A percentile compares a stretch with the other conserved stretches of the same genome.
These are phyloP conservation scores for Heliconius himera DNA, from an alignment of 1,140 invertebrate species.

Conservation along the genomic window DNA sequence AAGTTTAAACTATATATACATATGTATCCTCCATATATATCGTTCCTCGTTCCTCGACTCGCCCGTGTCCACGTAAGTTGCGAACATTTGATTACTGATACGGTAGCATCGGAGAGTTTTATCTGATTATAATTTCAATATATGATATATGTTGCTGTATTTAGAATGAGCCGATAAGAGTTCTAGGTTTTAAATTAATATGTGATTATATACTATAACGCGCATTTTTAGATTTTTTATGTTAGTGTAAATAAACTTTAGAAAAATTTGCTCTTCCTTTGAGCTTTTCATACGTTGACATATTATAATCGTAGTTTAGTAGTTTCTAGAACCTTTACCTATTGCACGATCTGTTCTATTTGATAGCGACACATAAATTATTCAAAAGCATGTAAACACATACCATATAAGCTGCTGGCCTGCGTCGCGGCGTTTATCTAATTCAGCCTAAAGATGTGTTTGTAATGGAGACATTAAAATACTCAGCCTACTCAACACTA, in stretches of 20 bases:
- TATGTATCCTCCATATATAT: background rate
- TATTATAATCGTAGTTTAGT: background rate
- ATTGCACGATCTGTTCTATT: constrained; percentile 43
- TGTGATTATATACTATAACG: background rate
- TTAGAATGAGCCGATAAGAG: background rate
- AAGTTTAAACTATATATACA: background rate
- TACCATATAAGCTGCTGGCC: constrained; percentile 47
- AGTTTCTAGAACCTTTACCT: constrained; percentile 34
- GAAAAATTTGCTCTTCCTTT: background rate
- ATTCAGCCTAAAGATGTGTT: constrained; percentile 44
- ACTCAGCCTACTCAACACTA: constrained; percentile 27
- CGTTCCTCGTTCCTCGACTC: background rate
- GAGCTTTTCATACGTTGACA: background rate
- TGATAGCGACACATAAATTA: constrained; percentile 47
- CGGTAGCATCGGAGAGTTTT: background rate
- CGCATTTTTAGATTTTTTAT: background rate
- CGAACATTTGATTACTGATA: constrained; percentile 2
- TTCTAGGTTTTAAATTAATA: background rate
- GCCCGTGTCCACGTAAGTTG: background rate
- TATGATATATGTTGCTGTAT: background rate
- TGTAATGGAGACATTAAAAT: constrained; percentile 47
- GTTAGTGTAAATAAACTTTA: background rate
- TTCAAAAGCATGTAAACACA: constrained; percentile 52
- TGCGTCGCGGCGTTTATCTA: constrained; percentile 47
- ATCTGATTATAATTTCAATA: constrained; percentile 8